Evolutionary conservation across 2,888 invertebrate genomes (phyloP), one percentile per base, ranked within the genome.

Genomic region (Nymphalis c-album): DNA sequence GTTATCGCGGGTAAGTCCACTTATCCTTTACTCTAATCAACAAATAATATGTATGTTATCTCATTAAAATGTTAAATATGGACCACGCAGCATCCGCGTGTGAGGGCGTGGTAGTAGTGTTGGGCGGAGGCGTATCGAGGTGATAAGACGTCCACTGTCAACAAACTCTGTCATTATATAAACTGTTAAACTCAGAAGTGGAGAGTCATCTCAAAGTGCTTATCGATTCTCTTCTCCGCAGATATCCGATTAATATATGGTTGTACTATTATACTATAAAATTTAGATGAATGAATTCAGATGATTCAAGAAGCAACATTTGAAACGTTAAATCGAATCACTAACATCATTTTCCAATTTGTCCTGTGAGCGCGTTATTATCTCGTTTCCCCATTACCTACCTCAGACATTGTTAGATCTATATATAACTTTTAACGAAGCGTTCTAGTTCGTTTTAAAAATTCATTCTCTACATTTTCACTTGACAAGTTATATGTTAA

Each of bases 101-200:
- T 70, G 85, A 84, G 91, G 91, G 91, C 91, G 91, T 91, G 91
- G 90, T 90, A 80, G 40, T 57, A 80, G 74, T 83, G 76, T 69
- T 76, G 82, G 78, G 85, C 82, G 85, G 85, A 85, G 87, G 80
- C 78, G 80, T 81, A 80, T 84, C 84, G 86, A 84, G 84, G 80
- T 84, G 81, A 81, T 90, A 91, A 91, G 90, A 83, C 86, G 83
- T 84, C 81, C 78, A 84, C 85, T 90, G 88, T 91, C 91, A 91
- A 90, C 90, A 91, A 91, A 90, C 87, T 80, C 78, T 83, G 78
- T 80, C 77, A 82, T 86, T 85, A 83, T 77, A 82, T 84, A 84
- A 84, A 84, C 71, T 76, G 71, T 74, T 74, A 75, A 76, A 76
- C 70, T 74, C 75, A 76, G 75, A 77, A 82, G 76, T 77, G 76